Base-by-base conservation (phyloP, 2,113 vertebrate species). In the Thamnaconus septentrionalis region DNA sequence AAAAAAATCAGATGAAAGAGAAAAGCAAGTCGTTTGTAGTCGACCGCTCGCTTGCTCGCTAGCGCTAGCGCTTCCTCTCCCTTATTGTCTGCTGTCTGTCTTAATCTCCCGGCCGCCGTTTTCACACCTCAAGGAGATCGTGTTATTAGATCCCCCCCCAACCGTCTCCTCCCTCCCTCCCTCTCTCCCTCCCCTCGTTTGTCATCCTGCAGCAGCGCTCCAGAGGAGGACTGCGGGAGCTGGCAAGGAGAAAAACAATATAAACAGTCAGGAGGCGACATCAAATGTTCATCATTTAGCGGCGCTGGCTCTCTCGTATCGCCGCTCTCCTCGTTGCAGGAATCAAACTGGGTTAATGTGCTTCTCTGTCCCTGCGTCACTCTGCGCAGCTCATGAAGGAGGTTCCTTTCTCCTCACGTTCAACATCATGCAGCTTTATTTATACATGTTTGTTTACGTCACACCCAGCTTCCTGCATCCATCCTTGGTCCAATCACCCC, bases 71-170 rank as follows among this genome's bases (percentile, higher is more conserved):
- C 18, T 31, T 78, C 76, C 78, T 87, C 84, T 85, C 79, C 85
- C 78, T 85, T 88, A 89, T 85, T 90, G 85, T 88, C 76, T 78
- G 61, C 79, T 67, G 80, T 87, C 84, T 71, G 81, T 85, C 85
- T 87, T 87, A 82, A 88, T 89, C 85, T 87, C 79, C 78, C 69
- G 71, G 73, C 65, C 75, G 74, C 75, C 73, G 66, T 82, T 88
- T 86, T 87, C 85, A 66, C 84, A 84, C 76, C 84, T 78, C 78
- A 73, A 87, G 82, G 81, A 83, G 84, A 85, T 84, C 69, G 64
- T 86, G 85, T 90, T 90, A 90, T 90, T 88, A 89, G 84, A 90
- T 86, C 78, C 80, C 81, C 69, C 84, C 84, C 18, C 18, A 31
- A 31, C 18, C 18, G 1, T 31, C 18, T 31, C 18, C 18, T 31